Conservation (phyloP, 2,797 vertebrate species). For the Microchirus variegatus region DNA sequence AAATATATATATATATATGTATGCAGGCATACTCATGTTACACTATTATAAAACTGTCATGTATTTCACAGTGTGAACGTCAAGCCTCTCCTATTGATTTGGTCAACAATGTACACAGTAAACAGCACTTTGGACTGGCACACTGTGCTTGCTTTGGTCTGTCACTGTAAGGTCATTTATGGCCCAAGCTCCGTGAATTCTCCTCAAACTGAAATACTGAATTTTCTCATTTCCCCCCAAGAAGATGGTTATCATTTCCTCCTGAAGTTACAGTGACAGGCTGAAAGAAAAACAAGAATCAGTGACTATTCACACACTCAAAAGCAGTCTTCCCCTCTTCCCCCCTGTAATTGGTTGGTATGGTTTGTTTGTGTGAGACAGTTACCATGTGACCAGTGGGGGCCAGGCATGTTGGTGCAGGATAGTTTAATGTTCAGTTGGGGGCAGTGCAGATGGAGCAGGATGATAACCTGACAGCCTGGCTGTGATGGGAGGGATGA, state of each 20-base stretch:
- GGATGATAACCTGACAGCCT: slow-evolving; percentile 1
- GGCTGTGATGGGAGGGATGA: background rate
- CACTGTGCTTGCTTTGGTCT: background rate
- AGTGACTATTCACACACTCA: background rate
- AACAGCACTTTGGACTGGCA: slow-evolving; percentile 30
- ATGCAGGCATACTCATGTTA: too few species aligned
- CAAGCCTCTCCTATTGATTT: slow-evolving; percentile 13
- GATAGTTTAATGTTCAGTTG: slow-evolving; percentile 13
- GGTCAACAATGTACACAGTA: slow-evolving; percentile 22
- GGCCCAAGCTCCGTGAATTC: background rate
- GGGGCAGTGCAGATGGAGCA: slow-evolving; percentile 16
- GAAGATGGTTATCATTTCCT: slow-evolving; percentile 27
- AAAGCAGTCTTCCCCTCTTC: background rate
- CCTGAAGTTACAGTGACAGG: background rate
- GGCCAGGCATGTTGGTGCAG: slow-evolving; percentile 16
- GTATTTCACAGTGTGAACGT: slow-evolving; percentile 1
- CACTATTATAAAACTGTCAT: too few species aligned
- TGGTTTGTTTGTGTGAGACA: slow-evolving; percentile 39
- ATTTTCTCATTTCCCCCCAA: too few species aligned
- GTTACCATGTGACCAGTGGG: slow-evolving; percentile 40
- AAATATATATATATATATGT: too few species aligned
- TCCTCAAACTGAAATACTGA: too few species aligned
- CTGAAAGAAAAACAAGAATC: background rate
- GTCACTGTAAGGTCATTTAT: slow-evolving; percentile 20
- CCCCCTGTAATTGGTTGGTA: slow-evolving; percentile 35